Evolutionary conservation across 2,888 invertebrate species (phyloP).

Genomic region (Nomada ruficornis): DNA sequence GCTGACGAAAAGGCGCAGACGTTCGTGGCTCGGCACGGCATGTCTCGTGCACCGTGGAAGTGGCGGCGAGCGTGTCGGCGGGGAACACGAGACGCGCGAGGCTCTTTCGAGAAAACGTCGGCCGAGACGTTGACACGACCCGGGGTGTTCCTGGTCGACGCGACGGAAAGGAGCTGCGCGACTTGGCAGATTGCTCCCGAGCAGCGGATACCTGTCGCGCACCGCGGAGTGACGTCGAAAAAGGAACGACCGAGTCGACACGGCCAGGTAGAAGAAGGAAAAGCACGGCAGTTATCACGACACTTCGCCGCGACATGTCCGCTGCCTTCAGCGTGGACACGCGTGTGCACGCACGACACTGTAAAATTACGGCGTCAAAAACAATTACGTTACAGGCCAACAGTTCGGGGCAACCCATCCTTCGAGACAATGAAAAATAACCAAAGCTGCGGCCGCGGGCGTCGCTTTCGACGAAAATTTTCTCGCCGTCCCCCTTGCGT

Average conservation of each 20-base stretch:
- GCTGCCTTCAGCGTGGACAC: slow-evolving; percentile 70
- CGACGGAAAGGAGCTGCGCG: slow-evolving; percentile 65
- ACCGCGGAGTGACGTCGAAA: slow-evolving; percentile 53
- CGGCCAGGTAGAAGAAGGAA: slow-evolving; percentile 67
- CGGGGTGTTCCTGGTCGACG: slow-evolving; percentile 66
- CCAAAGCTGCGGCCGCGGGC: slow-evolving; percentile 39
- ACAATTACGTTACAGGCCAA: slow-evolving; percentile 82
- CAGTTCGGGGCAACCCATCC: slow-evolving; percentile 71
- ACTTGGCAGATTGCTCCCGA: slow-evolving; percentile 73
- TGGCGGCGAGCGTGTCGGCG: background rate
- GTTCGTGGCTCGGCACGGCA: background rate
- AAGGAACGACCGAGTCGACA: slow-evolving; percentile 53
- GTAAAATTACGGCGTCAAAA: slow-evolving; percentile 84
- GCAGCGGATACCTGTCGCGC: slow-evolving; percentile 63
- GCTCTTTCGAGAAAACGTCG: slow-evolving; percentile 57
- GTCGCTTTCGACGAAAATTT: slow-evolving; percentile 44
- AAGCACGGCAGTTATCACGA: slow-evolving; percentile 77
- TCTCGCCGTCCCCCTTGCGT: slow-evolving; percentile 6
- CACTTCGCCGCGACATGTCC: slow-evolving; percentile 62
- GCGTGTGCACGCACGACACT: slow-evolving; percentile 83
- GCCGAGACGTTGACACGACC: slow-evolving; percentile 51
- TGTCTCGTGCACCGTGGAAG: background rate
- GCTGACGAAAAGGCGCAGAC: background rate
- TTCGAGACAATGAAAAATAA: slow-evolving; percentile 64
- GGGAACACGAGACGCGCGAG: background rate